phyloP scores from a whole-genome alignment of 2,888 invertebrate genomes.

The Lasioglossum vierecki region DNA sequence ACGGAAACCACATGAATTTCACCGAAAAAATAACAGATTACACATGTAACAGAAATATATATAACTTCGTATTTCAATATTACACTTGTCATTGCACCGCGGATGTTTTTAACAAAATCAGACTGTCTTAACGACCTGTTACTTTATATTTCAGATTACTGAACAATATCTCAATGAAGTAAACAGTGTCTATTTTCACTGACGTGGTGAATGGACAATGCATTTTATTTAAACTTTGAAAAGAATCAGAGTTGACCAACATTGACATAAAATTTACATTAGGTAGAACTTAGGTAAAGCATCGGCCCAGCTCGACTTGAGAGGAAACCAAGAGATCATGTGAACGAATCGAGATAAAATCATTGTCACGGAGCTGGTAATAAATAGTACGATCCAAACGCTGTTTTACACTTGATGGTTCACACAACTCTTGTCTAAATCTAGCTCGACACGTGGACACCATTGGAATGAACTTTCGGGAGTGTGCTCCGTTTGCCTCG shows the following conservation, averaged over 20 bases:
- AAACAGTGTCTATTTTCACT: neutral
- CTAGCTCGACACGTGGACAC: constrained; percentile 7
- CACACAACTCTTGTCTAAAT: neutral
- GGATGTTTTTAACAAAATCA: neutral
- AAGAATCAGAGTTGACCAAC: too few species aligned
- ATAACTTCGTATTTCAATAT: neutral
- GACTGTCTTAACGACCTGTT: neutral
- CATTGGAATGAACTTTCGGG: neutral
- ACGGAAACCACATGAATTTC: neutral
- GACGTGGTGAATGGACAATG: neutral
- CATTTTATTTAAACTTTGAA: neutral
- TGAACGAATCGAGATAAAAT: neutral
- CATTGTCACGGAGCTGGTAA: neutral
- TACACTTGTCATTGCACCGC: neutral
- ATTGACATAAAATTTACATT: too few species aligned
- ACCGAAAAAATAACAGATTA: neutral
- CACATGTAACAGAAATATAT: neutral
- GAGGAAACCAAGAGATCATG: neutral
- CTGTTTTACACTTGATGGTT: neutral
- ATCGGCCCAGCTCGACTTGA: neutral
- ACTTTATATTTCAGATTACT: neutral
- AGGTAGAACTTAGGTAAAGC: neutral
- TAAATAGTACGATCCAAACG: neutral
- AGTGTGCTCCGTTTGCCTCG: neutral
- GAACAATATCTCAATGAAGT: neutral